Base-by-base conservation (phyloP, 2,797 vertebrate genomes). In the Sebastes kiyomatsui region DNA sequence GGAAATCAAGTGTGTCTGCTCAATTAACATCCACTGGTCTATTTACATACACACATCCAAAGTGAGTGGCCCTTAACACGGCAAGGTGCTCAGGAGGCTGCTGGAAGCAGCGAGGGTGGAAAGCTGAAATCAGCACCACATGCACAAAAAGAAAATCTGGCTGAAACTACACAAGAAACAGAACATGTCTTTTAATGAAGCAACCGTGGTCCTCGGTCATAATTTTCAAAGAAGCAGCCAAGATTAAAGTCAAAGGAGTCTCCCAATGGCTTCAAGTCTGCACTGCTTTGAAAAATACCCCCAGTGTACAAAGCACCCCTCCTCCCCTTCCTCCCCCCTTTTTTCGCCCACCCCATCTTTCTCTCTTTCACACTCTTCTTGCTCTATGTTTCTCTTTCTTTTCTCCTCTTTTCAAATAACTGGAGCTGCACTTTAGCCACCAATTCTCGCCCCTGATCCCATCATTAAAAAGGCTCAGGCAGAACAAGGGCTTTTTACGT, bases 211-310 rank as follows among this genome's bases (percentile, higher is more conserved):
- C 94, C 95, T 96, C 93, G 93, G 95, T 95, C 95, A 93, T 96
- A 95, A 96, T 96, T 96, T 96, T 96, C 96, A 96, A 96, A 96
- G 96, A 95, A 94, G 83, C 84, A 92, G 89, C 84, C 92, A 95
- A 96, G 96, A 96, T 96, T 96, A 96, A 96, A 96, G 96, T 96
- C 96, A 96, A 96, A 96, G 95, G 95, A 96, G 95, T 88, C 95
- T 96, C 96, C 96, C 96, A 96, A 96, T 96, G 96, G 96, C 95
- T 96, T 95, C 94, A 90, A 96, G 94, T 95, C 94, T 96, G 94
- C 89, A 58, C 91, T 95, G 94, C 96, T 96, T 96, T 96, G 96
- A 96, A 96, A 96, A 96, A 94, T 95, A 96, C 95, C 95, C 95
- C 95, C 95, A 96, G 95, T 95, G 95, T 95, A 96, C 95, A 95